These are phyloP conservation scores for Melanotaenia duboulayi DNA, from an alignment of 2,113 vertebrate species.

Conservation along the genomic window DNA sequence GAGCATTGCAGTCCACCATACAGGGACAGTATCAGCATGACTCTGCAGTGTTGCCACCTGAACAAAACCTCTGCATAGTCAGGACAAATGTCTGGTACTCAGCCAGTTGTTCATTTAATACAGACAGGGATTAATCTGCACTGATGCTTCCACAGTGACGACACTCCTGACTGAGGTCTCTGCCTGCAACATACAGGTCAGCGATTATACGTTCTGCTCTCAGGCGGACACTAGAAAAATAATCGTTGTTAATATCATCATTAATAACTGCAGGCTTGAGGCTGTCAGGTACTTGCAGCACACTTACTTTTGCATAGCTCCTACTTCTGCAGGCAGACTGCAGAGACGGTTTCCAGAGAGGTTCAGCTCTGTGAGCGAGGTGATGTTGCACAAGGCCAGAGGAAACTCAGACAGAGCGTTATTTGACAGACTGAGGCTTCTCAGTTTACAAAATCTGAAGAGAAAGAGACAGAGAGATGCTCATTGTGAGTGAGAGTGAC, in stretches of 20 bases:
- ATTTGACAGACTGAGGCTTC: constrained; percentile 95
- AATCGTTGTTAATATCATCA: no score
- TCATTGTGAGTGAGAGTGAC: neutral
- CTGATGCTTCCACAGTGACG: constrained; percentile 32
- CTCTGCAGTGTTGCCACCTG: constrained; percentile 32
- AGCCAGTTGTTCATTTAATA: constrained; percentile 52
- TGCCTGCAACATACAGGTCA: constrained; percentile 35
- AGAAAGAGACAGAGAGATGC: constrained; percentile 4
- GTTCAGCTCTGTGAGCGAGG: constrained; percentile 92
- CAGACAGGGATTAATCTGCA: constrained; percentile 45
- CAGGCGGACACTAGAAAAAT: neutral
- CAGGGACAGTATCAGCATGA: constrained; percentile 27
- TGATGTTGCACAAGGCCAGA: constrained; percentile 88
- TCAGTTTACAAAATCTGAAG: constrained; percentile 92
- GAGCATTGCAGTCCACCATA: neutral
- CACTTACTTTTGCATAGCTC: constrained; percentile 91
- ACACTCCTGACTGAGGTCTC: constrained; percentile 22
- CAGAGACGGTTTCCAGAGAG: constrained; percentile 91
- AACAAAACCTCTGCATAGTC: constrained; percentile 23
- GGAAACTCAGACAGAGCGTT: constrained; percentile 93
- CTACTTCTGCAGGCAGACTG: constrained; percentile 84
- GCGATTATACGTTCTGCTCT: constrained; percentile 11
- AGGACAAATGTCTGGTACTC: constrained; percentile 28
- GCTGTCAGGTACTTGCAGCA: neutral
- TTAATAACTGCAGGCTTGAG: neutral